Percentiles rank a stretch among this genome's conserved stretches.
Conservation (phyloP, 2,113 vertebrate species). For the Albula glossodonta region DNA sequence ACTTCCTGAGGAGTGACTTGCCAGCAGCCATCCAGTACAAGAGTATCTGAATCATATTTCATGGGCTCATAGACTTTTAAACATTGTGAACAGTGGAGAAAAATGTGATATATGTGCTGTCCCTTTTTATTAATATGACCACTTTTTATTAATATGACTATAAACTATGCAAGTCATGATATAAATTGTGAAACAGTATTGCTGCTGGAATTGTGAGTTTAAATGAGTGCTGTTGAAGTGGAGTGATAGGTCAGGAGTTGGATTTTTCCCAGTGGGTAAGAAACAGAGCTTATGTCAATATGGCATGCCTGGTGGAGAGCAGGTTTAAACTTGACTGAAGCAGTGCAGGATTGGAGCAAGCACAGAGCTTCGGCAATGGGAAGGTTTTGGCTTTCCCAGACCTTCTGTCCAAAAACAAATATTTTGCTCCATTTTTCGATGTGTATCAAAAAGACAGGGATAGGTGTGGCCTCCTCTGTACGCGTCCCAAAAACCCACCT, state of each 20-base stretch:
- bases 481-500: background rate
- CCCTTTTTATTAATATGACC: no score
- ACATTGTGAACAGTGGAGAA: background rate
- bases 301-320: background rate
- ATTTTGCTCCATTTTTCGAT: no score
- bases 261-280: background rate
- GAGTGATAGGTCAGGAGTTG: background rate
- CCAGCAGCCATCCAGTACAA: slow-evolving; percentile 75
- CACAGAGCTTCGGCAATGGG: background rate
- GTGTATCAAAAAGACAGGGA: no score
- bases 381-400: background rate
- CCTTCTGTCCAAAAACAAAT: background rate
- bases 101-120: background rate
- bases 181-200: background rate
- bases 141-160: background rate
- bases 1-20: slow-evolving; percentile 67
- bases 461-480: no score
- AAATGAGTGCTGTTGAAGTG: background rate
- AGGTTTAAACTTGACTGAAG: background rate
- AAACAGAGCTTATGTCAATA: background rate
- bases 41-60: slow-evolving; percentile 50
- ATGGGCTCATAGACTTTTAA: background rate
- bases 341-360: background rate
- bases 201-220: background rate
- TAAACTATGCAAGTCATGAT: background rate